Base-by-base conservation (phyloP, 2,113 vertebrate genomes). In the Pithys albifrons region DNA sequence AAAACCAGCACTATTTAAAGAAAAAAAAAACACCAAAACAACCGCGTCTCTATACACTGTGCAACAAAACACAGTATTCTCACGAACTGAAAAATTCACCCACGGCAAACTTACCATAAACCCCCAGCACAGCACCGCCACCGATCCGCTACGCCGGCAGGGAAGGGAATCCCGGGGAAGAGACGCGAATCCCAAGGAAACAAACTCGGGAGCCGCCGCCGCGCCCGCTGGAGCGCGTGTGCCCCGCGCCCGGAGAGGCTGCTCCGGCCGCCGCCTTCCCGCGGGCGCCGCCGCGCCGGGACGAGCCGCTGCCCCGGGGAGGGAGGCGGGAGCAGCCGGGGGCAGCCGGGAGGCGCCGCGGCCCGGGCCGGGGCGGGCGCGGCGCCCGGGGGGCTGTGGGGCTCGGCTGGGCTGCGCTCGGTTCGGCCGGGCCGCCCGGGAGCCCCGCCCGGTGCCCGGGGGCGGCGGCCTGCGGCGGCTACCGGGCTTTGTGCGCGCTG, bases 51-150 rank as follows among this genome's bases (percentile, higher is more conserved):
- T 9, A 7, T 43, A 19, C 2, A 10, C 18, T 2, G 39, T 10
- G 28, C 58, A 28, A 49, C 43, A 28, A 52, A 86, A 20, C 73
- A 18, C 57, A 10, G 23, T 51, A 55, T 65, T 64, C 65, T 58
- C 71, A 64, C 28, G 10, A 39, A 22, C 15, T 4, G 27, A 22
- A 22, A 22, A 52, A 37, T 29, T 51, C 72, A 14, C 65, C 61
- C 80, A 6, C 4, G 7, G 33, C 86, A 61, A 94, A 97, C 96
- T 97, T 79, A 97, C 97, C 96, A 13, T 37, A 45, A 74, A 48
- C 45, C 7, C 39, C 73, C 54, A 9, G 12, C 28, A 6, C 23
- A 76, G 91, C 89, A n/a, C 80, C 49, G 22, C 69, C 13, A 12
- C 7, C 43, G 66, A 52, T 62, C 75, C 93, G 80, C 19, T 89